Evolutionary conservation across 2,113 vertebrate genomes (phyloP).

Genomic region (Coracopsis vasa): DNA sequence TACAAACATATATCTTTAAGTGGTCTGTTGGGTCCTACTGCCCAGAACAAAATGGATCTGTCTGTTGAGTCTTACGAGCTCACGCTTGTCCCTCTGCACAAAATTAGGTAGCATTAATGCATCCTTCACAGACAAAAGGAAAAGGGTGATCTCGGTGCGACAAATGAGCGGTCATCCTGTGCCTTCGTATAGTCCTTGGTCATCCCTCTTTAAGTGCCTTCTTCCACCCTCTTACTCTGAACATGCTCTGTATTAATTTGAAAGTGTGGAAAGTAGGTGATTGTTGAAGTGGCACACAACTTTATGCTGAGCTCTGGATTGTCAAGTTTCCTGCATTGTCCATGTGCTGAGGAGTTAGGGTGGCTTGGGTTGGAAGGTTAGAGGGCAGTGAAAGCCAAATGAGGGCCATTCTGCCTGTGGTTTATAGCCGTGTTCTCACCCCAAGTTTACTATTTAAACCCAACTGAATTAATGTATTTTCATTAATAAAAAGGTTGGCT

Average conservation of each 20-base stretch:
- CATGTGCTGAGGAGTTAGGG: accelerated
- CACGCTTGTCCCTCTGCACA: accelerated
- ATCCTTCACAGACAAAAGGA: background rate
- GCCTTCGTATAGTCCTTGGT: background rate
- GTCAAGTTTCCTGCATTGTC: accelerated
- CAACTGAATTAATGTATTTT: background rate
- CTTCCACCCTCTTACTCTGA: background rate
- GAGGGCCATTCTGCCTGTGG: background rate
- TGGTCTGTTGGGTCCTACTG: background rate
- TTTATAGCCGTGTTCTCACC: background rate
- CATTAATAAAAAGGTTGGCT: background rate
- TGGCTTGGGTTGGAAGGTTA: background rate
- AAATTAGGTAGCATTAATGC: background rate
- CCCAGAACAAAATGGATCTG: accelerated
- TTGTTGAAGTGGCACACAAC: background rate
- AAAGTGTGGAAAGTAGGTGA: background rate
- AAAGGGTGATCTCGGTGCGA: background rate
- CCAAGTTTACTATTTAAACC: background rate
- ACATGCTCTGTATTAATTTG: background rate
- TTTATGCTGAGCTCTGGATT: background rate
- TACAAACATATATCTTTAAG: background rate
- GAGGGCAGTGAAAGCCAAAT: background rate
- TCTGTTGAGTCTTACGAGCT: background rate
- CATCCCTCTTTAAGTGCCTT: background rate
- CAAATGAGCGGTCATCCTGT: accelerated